Base-by-base conservation (phyloP, 2,797 vertebrate species). In the Spinibarbus caldwelli region DNA sequence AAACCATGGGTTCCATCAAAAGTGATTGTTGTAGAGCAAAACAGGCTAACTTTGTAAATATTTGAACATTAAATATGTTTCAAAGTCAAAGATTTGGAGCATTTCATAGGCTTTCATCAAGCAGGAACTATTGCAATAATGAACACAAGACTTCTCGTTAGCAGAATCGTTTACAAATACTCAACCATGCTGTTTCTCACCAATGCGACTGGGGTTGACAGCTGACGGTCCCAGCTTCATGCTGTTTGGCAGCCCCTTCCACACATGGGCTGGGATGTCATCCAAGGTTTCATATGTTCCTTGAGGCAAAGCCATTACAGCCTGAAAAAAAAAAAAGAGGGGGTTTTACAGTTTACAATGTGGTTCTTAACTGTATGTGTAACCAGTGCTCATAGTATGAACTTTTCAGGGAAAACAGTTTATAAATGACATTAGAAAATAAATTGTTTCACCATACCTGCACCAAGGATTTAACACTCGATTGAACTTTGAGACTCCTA, bases 201-300 rank as follows among this genome's bases (percentile, higher is more conserved):
- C 97, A 0, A 98, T 93, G 34, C 97, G 95, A 72, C 93, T 95
- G 90, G 94, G 95, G 94, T 97, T 95, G 15, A 97, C 94, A 54
- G 96, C 96, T 71, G 97, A 98, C 0, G 95, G 96, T 83, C 93
- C 91, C 41, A 99, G 96, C 88, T 91, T 95, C 90, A 99, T 94
- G 36, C 95, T 94, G 86, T 97, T 95, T 0, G 97, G 97, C 91
- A 98, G 95, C 75, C 96, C 96, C 84, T 92, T 94, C 78, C 96
- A 95, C 80, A 98, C 93, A 0, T 97, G 97, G 75, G 94, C 94
- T 57, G 97, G 97, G 29, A 98, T 94, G 83, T 95, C 95, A 34
- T 95, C 95, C 87, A 97, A 92, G 77, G 92, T 94, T 93, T 98
- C 97, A 29, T 94, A 92, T 31, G 87, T 59, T 57, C 89, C 93